These are phyloP conservation scores for Daptonema setosum DNA, from an alignment of 2,888 invertebrate genomes.

Conservation along the genomic window DNA sequence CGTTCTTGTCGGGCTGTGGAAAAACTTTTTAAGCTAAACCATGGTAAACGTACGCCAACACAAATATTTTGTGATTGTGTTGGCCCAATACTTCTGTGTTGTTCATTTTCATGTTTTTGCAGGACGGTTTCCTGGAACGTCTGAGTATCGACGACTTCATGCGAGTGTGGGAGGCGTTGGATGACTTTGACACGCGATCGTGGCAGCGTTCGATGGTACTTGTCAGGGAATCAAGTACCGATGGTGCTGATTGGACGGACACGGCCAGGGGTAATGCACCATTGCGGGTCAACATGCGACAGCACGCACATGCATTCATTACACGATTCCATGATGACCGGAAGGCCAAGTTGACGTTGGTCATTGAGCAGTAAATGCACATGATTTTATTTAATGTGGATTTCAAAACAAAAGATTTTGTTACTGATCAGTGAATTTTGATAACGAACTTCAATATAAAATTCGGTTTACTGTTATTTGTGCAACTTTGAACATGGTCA, in stretches of 20 bases:
- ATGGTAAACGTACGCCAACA: no score
- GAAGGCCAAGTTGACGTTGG: constrained; percentile 50
- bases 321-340: constrained; percentile 70
- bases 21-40: no score
- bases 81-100: no score
- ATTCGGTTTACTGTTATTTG: no score
- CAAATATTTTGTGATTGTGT: no score
- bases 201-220: no score
- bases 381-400: neutral
- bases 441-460: no score
- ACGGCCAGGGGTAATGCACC: neutral
- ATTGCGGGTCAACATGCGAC: constrained; percentile 11
- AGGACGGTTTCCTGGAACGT: constrained; percentile 41
- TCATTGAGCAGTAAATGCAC: neutral
- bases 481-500: no score
- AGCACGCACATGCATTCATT: constrained; percentile 66
- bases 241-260: neutral
- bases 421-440: no score
- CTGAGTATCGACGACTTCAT: constrained; percentile 56
- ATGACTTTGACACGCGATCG: constrained; percentile 40
- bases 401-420: neutral
- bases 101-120: no score
- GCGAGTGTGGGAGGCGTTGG: constrained; percentile 46
- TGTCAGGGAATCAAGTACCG: neutral
- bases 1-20: no score